A percentile compares a stretch with the other conserved stretches of the same genome.
These are phyloP conservation scores for Autographa pulchrina DNA, from an alignment of 2,888 invertebrate species.

Conservation along the genomic window DNA sequence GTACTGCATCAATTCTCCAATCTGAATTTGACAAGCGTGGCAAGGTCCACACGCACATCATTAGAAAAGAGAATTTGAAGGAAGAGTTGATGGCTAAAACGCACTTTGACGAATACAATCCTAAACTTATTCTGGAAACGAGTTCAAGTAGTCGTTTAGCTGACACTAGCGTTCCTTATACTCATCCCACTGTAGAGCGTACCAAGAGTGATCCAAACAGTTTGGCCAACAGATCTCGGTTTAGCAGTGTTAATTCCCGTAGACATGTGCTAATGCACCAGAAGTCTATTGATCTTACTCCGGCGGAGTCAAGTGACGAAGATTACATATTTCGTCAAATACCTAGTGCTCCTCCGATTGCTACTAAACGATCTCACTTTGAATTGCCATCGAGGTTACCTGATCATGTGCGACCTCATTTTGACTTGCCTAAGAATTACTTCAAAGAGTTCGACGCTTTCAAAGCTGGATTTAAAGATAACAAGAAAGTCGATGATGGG, in stretches of 20 bases:
- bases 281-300: conserved; percentile 95
- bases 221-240: conserved; percentile 92
- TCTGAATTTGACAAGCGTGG: conserved; percentile 91
- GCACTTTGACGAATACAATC: conserved; percentile 93
- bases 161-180: conserved; percentile 88
- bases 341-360: conserved; percentile 92
- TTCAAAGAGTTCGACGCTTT: conserved; percentile 91
- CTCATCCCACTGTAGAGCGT: conserved; percentile 93
- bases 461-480: conserved; percentile 87
- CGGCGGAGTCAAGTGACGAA: conserved; percentile 95
- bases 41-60: conserved; percentile 79
- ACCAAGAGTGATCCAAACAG: conserved; percentile 96
- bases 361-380: conserved; percentile 93
- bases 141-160: conserved; percentile 87
- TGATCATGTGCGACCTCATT: conserved; percentile 91
- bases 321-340: conserved; percentile 94
- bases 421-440: conserved; percentile 93
- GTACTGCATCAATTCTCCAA: conserved; percentile 88
- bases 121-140: conserved; percentile 89
- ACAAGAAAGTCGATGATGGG: conserved; percentile 88
- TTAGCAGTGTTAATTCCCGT: conserved; percentile 93
- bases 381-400: conserved; percentile 89
- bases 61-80: conserved; percentile 89
- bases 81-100: conserved; percentile 91
- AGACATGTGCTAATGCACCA: conserved; percentile 95